Percentiles rank a stretch among this genome's conserved stretches.
Conservation (phyloP, 2,113 vertebrate species). For the Protobothrops mucrosquamatus region DNA sequence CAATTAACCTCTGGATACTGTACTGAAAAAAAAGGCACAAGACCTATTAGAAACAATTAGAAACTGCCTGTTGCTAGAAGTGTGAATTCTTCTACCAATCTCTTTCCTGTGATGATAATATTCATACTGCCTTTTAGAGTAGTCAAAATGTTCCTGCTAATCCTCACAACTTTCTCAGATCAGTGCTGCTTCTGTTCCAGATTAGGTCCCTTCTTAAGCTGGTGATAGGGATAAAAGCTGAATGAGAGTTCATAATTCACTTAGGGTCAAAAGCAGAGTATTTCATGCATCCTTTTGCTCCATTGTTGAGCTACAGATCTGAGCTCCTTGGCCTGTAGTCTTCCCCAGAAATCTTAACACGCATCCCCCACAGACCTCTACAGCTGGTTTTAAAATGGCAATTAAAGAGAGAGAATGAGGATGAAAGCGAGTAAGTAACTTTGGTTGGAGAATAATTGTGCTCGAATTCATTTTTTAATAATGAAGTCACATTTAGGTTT, state of each 20-base stretch:
- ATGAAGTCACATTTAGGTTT: not conserved
- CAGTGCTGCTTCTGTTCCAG: not conserved
- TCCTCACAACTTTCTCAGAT: not conserved
- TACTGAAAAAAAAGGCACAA: not conserved
- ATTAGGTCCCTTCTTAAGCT: not conserved
- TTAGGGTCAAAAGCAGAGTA: not conserved
- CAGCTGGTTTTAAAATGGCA: not conserved
- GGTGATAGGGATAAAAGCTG: no score
- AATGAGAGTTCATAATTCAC: not conserved
- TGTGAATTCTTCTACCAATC: not conserved
- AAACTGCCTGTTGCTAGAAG: no score
- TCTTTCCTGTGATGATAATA: not conserved
- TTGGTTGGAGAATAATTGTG: not conserved
- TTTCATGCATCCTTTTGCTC: not conserved
- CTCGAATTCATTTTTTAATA: not conserved
- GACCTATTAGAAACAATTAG: not conserved
- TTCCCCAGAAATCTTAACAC: not conserved
- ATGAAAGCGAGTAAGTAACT: not conserved
- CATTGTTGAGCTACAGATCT: not conserved
- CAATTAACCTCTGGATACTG: not conserved
- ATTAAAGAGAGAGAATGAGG: not conserved
- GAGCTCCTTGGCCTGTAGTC: not conserved
- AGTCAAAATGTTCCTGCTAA: not conserved
- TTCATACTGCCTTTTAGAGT: not conserved
- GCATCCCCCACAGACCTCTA: not conserved